Base-by-base conservation (phyloP, 2,888 invertebrate genomes). In the Odontocolon sp. region DNA sequence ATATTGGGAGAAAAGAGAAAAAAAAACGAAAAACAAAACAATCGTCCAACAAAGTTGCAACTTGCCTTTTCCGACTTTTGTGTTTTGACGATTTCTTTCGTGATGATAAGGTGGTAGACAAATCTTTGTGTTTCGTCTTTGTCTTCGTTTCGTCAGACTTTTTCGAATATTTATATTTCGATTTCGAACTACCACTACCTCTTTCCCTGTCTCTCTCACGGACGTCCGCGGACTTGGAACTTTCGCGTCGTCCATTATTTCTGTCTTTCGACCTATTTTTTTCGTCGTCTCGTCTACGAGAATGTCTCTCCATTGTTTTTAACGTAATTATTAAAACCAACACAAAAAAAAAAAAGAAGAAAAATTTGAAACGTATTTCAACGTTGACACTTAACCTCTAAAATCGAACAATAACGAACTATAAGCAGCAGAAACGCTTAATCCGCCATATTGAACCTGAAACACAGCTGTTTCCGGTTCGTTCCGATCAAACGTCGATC, bases 81-180 rank as follows among this genome's bases (percentile, higher is more conserved):
- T 79, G 82, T 50, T 87, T 88, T 0, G 82, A 83, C 2, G 82
- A 82, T 42, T 83, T 86, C 59, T 82, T 88, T 11, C 76, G 76
- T 14, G 66, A 71, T 0, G 79, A n/a, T n/a, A 59, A n/a, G 81
- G 75, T 1, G 80, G 77, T n/a, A 6, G 78, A 68, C 2, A 77
- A 74, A 6, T 82, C 77, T 45, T 79, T 83, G 1, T 79, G 67
- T 68, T 81, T 85, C 0, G 81, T 82, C 36, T 85, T 87, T 38
- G 82, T 86, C 56, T 72, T 83, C 14, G 66, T 72, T 2, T 82
- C 80, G 18, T 77, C 79, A 4, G 47, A 79, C 33, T 73, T 86
- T 71, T 79, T 82, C 0, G 78, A 59, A 3, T 31, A 59, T 78
- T 80, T 81, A 11, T 56, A 67, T 26, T 75, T 61, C 2, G 76